phyloP scores from a whole-genome alignment of 2,797 vertebrate species.

The Gymnocypris eckloni region DNA sequence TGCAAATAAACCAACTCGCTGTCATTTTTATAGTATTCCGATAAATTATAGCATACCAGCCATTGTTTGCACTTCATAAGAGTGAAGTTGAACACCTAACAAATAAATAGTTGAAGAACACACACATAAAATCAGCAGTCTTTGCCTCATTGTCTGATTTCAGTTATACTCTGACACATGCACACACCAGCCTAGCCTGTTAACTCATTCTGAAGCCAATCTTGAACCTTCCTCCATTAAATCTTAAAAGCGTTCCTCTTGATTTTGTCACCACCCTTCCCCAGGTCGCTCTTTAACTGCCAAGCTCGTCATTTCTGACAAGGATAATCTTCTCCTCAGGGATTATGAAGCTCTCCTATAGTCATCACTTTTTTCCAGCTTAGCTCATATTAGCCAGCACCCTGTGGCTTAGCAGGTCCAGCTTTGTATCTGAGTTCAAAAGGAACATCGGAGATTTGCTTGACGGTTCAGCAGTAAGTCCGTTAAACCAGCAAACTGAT shows the following conservation, averaged over 20 bases:
- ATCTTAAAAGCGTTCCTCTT: conserved; percentile 61
- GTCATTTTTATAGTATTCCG: background rate
- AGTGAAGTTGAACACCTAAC: background rate
- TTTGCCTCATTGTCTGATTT: background rate
- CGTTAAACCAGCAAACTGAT: conserved; percentile 68
- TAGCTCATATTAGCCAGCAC: conserved; percentile 80
- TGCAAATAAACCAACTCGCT: background rate
- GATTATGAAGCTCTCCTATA: conserved; percentile 79
- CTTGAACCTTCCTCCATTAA: conserved; percentile 49
- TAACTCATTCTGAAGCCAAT: conserved; percentile 21
- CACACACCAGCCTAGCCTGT: background rate
- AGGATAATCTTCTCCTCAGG: conserved; percentile 77
- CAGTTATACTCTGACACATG: background rate
- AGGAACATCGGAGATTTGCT: conserved; percentile 74
- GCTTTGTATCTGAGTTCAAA: conserved; percentile 78
- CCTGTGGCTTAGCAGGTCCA: conserved; percentile 73
- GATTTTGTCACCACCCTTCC: conserved; percentile 62
- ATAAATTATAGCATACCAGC: background rate
- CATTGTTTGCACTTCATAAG: background rate
- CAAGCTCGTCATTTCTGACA: conserved; percentile 73
- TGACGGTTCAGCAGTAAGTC: conserved; percentile 68
- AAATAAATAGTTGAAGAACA: background rate
- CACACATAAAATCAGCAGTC: background rate
- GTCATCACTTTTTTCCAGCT: conserved; percentile 81
- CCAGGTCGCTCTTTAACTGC: conserved; percentile 64